Base-by-base conservation (phyloP, 2,113 vertebrate species). In the Pseudopodoces humilis region DNA sequence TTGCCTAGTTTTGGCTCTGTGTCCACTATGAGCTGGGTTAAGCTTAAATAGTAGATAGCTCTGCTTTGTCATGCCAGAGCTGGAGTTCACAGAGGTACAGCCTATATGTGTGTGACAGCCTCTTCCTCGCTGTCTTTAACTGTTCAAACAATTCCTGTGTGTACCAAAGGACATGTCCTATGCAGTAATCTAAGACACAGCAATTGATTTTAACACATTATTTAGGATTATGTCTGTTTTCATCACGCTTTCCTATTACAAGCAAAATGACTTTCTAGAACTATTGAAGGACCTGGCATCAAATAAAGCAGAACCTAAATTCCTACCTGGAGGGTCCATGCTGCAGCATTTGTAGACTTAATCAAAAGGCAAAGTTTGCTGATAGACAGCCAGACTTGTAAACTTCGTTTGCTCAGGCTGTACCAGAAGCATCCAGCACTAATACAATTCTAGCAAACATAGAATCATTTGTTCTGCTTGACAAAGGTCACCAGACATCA, bases 401-500 rank as follows among this genome's bases (percentile, higher is more conserved):
- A 92, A 95, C 76, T 88, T 88, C 2, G 2, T 94, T 95, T 96
- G 69, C 83, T 90, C 37, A 44, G 80, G 46, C 88, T 90, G 62
- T 35, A 95, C 80, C 56, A 96, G 94, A 95, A 95, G 41, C 79
- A 92, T 84, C 90, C 88, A 90, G 80, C 25, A 35, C 55, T 90
- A 95, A 95, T 20, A 75, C 56, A 71, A 60, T 90, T 95, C 83
- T 44, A 92, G 80, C 75, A 86, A 95, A 86, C 62, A 67, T 22
- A 64, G 83, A 96, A 75, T 65, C 69, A 79, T 93, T 97, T 95
- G 92, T 94, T 92, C 86, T 88, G 76, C 72, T 78, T 82, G 74
- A 88, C 88, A 96, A 95, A 96, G 90, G 80, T 88, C 92, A 88
- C 44, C 60, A 89, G 84, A 69, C 72, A 93, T 58, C 86, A 94